Conservation (phyloP, 2,888 invertebrate genomes). For the Machimus rusticus region DNA sequence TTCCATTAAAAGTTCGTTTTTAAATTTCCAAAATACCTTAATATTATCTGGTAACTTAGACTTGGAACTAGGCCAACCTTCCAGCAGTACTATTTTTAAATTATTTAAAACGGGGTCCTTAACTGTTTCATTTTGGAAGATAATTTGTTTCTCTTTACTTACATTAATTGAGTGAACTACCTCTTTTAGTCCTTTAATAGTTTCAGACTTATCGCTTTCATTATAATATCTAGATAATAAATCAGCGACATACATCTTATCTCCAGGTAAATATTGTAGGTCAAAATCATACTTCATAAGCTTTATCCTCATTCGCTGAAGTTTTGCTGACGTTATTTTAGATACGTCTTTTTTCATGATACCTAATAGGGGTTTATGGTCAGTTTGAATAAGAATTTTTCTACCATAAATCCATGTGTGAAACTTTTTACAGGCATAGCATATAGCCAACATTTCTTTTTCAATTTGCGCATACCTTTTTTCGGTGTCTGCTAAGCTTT, state of each 20-base stretch:
- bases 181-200: not conserved
- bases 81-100: not conserved
- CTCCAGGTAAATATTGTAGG: too few species aligned
- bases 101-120: not conserved
- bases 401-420: too few species aligned
- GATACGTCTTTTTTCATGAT: too few species aligned
- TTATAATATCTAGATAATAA: too few species aligned
- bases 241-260: too few species aligned
- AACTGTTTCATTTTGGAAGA: not conserved
- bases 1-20: not conserved
- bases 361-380: too few species aligned
- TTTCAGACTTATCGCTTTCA: too few species aligned
- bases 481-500: not conserved
- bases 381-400: too few species aligned
- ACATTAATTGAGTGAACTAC: not conserved
- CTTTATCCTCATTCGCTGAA: not conserved
- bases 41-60: not conserved
- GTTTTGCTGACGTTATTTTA: too few species aligned
- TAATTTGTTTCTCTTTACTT: not conserved
- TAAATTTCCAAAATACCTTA: not conserved
- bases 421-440: not conserved
- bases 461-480: not conserved
- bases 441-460: not conserved
- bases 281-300: not conserved
- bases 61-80: constrained; percentile 39